phyloP scores from a whole-genome alignment of 2,888 invertebrate genomes.

The Uropetala carovei region DNA sequence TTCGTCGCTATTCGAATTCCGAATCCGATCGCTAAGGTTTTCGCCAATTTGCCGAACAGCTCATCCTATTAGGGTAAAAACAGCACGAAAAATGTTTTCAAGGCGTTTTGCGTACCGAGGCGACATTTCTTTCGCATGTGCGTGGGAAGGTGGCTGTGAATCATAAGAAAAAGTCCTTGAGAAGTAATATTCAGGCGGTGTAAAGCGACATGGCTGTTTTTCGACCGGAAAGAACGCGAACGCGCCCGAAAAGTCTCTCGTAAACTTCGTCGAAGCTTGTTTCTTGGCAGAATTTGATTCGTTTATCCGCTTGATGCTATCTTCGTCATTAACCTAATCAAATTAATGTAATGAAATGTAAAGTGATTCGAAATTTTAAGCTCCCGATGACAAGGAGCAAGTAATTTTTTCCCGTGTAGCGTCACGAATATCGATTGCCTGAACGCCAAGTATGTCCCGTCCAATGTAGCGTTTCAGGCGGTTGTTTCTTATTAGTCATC shows the following conservation, averaged over 20 bases:
- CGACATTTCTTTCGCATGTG: neutral
- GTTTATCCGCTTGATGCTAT: neutral
- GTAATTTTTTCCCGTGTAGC: too few species aligned
- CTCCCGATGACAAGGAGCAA: too few species aligned
- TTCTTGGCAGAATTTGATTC: neutral
- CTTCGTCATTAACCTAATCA: neutral
- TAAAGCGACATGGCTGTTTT: neutral
- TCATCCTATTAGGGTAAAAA: too few species aligned
- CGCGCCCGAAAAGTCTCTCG: neutral
- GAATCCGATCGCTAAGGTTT: too few species aligned
- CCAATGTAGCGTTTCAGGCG: too few species aligned
- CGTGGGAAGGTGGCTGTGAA: neutral
- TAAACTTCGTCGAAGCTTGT: neutral
- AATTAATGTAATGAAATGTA: neutral
- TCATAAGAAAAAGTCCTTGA: conserved; percentile 5
- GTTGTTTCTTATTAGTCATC: too few species aligned
- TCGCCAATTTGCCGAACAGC: too few species aligned
- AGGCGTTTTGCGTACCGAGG: neutral
- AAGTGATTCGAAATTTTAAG: neutral
- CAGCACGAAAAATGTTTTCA: neutral
- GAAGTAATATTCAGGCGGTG: neutral
- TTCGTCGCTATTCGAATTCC: too few species aligned
- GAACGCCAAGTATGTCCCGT: too few species aligned
- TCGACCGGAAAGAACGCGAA: neutral
- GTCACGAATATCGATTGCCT: too few species aligned